Evolutionary conservation across 2,797 vertebrate species (phyloP).

Genomic region (Ispidina lecontei): DNA sequence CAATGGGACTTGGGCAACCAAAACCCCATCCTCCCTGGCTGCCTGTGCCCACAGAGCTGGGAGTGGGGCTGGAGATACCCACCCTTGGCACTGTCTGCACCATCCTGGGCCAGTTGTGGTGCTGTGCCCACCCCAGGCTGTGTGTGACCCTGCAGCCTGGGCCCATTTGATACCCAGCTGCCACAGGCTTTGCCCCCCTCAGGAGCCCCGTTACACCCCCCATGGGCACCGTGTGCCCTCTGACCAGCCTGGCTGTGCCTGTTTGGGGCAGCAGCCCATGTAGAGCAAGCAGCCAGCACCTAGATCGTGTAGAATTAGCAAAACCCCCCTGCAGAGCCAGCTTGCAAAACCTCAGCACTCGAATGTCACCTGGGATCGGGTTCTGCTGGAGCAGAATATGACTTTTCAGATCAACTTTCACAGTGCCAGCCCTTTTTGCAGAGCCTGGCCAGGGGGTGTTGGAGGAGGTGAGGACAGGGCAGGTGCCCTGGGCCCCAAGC

Average conservation of each 20-base stretch:
- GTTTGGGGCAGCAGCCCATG: not conserved
- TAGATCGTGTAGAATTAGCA: conserved; percentile 2
- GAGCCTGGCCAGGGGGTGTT: not conserved
- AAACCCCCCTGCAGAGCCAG: not conserved
- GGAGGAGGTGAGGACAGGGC: not conserved
- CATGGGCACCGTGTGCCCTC: no score
- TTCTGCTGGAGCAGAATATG: conserved; percentile 48
- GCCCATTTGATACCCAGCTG: accelerated
- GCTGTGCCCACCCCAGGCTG: not conserved
- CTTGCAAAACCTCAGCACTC: conserved; percentile 46
- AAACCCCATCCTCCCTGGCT: not conserved
- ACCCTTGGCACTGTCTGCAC: not conserved
- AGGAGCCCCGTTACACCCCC: not conserved
- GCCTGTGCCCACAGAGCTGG: accelerated
- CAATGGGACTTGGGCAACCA: not conserved
- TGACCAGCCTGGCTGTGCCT: accelerated
- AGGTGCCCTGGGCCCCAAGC: not conserved
- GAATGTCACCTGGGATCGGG: not conserved
- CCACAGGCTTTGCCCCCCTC: not conserved
- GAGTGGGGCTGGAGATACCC: not conserved
- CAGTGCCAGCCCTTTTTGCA: not conserved
- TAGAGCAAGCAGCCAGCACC: accelerated
- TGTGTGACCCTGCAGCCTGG: no score
- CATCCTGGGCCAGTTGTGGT: not conserved
- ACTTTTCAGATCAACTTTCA: conserved; percentile 37